A percentile compares a stretch with the other conserved stretches of the same genome.
phyloP scores from a whole-genome alignment of 2,888 invertebrate genomes.

The Eumerus sabulonum region DNA sequence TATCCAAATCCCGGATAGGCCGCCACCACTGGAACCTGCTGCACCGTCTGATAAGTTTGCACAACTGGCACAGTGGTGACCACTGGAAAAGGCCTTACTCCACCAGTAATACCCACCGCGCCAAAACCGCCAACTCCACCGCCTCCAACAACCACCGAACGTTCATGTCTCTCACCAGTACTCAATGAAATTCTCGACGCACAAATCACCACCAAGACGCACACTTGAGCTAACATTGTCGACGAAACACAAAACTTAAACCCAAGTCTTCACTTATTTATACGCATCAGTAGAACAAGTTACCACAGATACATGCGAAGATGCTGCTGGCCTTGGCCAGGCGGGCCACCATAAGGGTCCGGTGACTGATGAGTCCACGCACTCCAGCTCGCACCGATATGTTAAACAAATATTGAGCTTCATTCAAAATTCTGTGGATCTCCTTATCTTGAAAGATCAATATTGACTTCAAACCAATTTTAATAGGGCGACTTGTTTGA shows the following conservation, averaged over 20 bases:
- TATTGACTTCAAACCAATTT: too few species aligned
- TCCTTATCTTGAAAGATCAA: too few species aligned
- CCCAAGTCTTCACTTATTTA: conserved; percentile 52
- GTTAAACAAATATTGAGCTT: too few species aligned
- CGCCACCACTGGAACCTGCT: conserved; percentile 71
- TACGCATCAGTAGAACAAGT: conserved; percentile 26
- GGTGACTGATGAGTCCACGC: too few species aligned
- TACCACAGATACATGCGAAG: neutral
- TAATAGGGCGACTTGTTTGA: too few species aligned
- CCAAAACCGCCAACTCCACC: conserved; percentile 45
- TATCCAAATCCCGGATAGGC: conserved; percentile 68
- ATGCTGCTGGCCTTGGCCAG: too few species aligned
- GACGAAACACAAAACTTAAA: neutral
- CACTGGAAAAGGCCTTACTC: conserved; percentile 43
- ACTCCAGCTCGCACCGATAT: too few species aligned
- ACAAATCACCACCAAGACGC: conserved; percentile 21
- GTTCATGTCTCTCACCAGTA: neutral
- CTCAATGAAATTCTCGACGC: neutral
- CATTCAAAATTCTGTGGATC: too few species aligned
- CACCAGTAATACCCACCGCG: conserved; percentile 25
- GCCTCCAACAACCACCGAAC: conserved; percentile 25
- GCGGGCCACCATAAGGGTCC: too few species aligned
- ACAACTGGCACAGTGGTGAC: conserved; percentile 55
- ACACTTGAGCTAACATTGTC: conserved; percentile 33
- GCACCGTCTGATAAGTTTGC: conserved; percentile 66